These are phyloP conservation scores for Hirtodrosophila cameraria DNA, from an alignment of 2,888 invertebrate genomes.

Conservation along the genomic window DNA sequence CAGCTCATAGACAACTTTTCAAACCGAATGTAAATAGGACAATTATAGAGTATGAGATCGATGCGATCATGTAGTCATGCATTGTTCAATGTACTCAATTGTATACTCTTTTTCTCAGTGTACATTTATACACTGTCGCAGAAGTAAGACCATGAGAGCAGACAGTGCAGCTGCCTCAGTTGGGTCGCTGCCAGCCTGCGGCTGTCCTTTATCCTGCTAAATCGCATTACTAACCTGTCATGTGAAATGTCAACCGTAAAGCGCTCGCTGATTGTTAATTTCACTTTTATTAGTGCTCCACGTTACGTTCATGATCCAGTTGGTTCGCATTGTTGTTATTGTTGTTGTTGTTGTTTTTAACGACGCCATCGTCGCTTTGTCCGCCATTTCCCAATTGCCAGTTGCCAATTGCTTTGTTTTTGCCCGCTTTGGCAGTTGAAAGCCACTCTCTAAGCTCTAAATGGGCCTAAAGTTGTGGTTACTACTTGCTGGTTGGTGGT, in stretches of 20 bases:
- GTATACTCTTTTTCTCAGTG: too few relatives aligned
- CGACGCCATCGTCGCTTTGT: slow-evolving; percentile 40
- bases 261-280: slow-evolving; percentile 82
- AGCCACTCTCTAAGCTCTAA: slow-evolving; percentile 38
- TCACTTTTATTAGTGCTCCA: slow-evolving; percentile 74
- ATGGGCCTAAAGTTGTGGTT: slow-evolving; percentile 47
- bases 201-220: slow-evolving; percentile 81
- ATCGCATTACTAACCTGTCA: slow-evolving; percentile 82
- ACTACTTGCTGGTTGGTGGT: too few relatives aligned
- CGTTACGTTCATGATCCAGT: slow-evolving; percentile 25
- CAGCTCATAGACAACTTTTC: too few relatives aligned
- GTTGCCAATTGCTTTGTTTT: slow-evolving; percentile 54
- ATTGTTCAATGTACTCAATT: too few relatives aligned
- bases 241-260: slow-evolving; percentile 82
- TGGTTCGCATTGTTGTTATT: slow-evolving; percentile 18
- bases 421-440: slow-evolving; percentile 29
- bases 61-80: too few relatives aligned
- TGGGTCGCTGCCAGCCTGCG: slow-evolving; percentile 41
- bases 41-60: too few relatives aligned
- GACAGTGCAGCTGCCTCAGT: slow-evolving; percentile 43
- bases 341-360: slow-evolving; percentile 15
- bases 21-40: too few relatives aligned
- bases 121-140: slow-evolving; percentile 3
- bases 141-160: slow-evolving; percentile 11
- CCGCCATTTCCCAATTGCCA: slow-evolving; percentile 38